A percentile compares a stretch with the other conserved stretches of the same genome.
Conservation (phyloP, 92 coral and sea anemone species). For the Phymanthus crucifer region DNA sequence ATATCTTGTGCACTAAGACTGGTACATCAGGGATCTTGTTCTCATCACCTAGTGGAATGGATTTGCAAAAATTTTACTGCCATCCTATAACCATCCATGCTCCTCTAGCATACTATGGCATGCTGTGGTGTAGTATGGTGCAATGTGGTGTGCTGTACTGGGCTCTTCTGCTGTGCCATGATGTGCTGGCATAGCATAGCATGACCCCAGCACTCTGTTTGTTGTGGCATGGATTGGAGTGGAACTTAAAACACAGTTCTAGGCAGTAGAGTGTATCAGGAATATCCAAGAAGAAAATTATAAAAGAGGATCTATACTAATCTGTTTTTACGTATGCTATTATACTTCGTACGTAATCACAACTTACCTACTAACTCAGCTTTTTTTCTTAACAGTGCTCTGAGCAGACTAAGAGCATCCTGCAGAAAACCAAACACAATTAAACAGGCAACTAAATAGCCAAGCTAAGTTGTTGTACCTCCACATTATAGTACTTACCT, state of each 20-base stretch:
- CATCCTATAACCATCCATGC: too few species aligned
- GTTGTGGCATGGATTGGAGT: too few species aligned
- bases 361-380: constrained; percentile 91
- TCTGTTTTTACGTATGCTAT: too few species aligned
- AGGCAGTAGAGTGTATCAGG: too few species aligned
- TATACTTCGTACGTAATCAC: not conserved
- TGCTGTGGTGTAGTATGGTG: too few species aligned
- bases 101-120: too few species aligned
- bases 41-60: constrained; percentile 74
- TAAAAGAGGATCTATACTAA: not conserved
- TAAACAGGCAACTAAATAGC: not conserved
- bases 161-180: too few species aligned
- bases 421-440: constrained; percentile 11
- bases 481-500: constrained; percentile 40
- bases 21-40: constrained; percentile 81
- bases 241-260: too few species aligned
- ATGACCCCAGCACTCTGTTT: too few species aligned
- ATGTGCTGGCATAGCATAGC: too few species aligned
- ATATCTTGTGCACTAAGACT: constrained; percentile 79
- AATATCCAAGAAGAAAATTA: not conserved
- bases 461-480: not conserved
- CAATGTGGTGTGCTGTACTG: too few species aligned
- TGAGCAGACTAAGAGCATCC: constrained; percentile 89
- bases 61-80: not conserved
- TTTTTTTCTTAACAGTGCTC: constrained; percentile 86